A percentile compares a stretch with the other conserved stretches of the same genome.
Conservation (phyloP, 2,888 invertebrate species). For the Zelleria hepariella region DNA sequence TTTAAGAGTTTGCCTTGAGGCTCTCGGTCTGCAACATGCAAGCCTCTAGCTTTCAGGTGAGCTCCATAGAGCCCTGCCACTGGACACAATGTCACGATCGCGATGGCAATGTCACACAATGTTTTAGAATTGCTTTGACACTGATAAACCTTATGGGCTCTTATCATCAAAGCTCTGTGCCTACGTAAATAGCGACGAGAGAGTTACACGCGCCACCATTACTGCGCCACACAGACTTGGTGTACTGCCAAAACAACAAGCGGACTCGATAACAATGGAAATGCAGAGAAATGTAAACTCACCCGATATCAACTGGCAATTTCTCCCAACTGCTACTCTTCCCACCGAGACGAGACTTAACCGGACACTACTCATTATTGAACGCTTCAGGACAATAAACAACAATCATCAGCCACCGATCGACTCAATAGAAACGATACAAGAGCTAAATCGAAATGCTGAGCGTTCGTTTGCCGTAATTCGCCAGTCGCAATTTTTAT, state of each 20-base stretch:
- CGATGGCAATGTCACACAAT: conserved; percentile 5
- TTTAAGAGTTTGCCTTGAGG: not conserved
- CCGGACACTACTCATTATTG: conserved; percentile 66
- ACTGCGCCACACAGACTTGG: conserved; percentile 26
- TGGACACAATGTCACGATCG: not conserved
- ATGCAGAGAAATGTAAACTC: conserved; percentile 29
- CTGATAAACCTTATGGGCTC: conserved; percentile 19
- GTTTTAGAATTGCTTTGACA: not conserved
- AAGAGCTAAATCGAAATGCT: conserved; percentile 43
- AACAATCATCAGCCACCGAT: conserved; percentile 52
- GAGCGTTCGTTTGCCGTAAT: conserved; percentile 25
- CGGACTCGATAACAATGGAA: conserved; percentile 29
- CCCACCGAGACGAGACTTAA: conserved; percentile 64
- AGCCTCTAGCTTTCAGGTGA: not conserved
- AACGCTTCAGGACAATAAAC: conserved; percentile 34
- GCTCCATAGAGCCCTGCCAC: not conserved
- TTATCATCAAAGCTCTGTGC: conserved; percentile 51
- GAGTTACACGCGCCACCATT: not conserved
- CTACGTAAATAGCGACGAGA: not conserved
- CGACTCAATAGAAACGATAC: conserved; percentile 36
- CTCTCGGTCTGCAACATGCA: not conserved
- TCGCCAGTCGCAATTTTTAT: conserved; percentile 56
- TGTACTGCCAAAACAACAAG: conserved; percentile 40
- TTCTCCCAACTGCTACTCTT: conserved; percentile 61
- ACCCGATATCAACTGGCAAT: conserved; percentile 60